These are phyloP conservation scores for Sphaerodactylus townsendi DNA, from an alignment of 2,113 vertebrate species.

Conservation along the genomic window DNA sequence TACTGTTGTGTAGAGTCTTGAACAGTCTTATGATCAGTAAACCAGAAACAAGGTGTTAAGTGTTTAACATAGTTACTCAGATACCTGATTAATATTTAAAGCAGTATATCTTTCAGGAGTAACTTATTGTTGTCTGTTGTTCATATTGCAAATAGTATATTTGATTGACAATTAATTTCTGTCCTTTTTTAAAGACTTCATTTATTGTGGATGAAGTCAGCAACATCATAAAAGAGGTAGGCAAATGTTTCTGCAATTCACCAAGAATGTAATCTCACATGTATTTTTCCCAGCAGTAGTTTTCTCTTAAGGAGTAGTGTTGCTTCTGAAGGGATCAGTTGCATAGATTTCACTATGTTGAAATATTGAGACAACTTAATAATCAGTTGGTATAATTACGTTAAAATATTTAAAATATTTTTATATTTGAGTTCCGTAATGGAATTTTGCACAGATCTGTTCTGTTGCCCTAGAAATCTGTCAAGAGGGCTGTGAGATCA, in stretches of 20 bases:
- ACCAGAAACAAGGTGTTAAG: background rate
- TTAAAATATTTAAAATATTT: background rate
- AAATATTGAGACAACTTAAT: background rate
- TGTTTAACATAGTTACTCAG: background rate
- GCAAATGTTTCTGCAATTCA: background rate
- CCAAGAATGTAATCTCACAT: background rate
- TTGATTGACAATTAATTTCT: constrained; percentile 11
- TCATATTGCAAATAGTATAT: background rate
- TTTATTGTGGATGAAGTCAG: constrained; percentile 93
- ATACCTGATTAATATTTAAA: background rate
- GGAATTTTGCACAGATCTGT: background rate
- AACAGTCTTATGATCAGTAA: background rate
- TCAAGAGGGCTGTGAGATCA: background rate
- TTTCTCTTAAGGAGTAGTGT: background rate
- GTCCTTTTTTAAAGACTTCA: constrained; percentile 69
- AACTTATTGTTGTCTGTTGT: background rate
- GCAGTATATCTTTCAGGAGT: background rate
- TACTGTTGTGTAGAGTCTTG: background rate
- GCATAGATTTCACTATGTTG: background rate
- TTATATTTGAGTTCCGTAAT: background rate
- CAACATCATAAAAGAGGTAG: constrained; percentile 92
- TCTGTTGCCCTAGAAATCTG: background rate
- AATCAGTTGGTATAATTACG: background rate
- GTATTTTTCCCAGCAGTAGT: background rate
- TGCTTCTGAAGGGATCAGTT: background rate